A percentile compares a stretch with the other conserved stretches of the same genome.
phyloP scores from a whole-genome alignment of 2,113 vertebrate genomes.

The Prionailurus viverrinus region DNA sequence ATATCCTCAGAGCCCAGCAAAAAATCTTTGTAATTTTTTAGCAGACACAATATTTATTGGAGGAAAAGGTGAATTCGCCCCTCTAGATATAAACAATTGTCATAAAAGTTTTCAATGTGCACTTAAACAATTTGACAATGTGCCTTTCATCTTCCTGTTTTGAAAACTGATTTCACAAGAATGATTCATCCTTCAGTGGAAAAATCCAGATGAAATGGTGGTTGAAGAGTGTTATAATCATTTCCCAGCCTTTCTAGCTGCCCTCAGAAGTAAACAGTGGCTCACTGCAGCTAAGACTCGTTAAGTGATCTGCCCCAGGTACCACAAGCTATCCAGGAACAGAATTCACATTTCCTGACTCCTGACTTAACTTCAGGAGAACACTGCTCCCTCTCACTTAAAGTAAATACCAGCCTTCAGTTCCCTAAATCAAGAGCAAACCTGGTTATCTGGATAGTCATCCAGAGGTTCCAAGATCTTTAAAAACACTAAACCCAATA shows the following conservation, averaged over 20 bases:
- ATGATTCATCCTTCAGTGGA: conserved; percentile 57
- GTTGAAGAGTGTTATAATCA: background rate
- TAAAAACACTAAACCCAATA: conserved; percentile 11
- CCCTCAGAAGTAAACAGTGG: background rate
- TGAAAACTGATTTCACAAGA: conserved; percentile 47
- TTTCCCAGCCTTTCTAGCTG: background rate
- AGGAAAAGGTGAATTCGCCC: background rate
- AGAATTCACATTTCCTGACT: conserved; percentile 42
- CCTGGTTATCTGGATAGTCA: background rate
- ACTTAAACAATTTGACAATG: conserved; percentile 41
- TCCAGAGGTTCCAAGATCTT: background rate
- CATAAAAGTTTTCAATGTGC: conserved; percentile 2
- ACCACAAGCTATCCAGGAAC: background rate
- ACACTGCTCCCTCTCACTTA: background rate
- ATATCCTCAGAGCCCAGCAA: background rate
- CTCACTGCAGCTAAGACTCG: background rate
- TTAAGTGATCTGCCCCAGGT: background rate
- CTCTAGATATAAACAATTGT: conserved; percentile 2
- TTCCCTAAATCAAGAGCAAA: conserved; percentile 34
- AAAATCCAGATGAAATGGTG: conserved; percentile 31
- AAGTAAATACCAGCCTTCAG: conserved; percentile 9
- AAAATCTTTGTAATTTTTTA: background rate
- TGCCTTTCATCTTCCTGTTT: conserved; percentile 52
- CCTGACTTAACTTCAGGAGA: background rate
- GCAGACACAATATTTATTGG: background rate